Base-by-base conservation (phyloP, 2,888 invertebrate genomes). In the Stenodera caucasica region DNA sequence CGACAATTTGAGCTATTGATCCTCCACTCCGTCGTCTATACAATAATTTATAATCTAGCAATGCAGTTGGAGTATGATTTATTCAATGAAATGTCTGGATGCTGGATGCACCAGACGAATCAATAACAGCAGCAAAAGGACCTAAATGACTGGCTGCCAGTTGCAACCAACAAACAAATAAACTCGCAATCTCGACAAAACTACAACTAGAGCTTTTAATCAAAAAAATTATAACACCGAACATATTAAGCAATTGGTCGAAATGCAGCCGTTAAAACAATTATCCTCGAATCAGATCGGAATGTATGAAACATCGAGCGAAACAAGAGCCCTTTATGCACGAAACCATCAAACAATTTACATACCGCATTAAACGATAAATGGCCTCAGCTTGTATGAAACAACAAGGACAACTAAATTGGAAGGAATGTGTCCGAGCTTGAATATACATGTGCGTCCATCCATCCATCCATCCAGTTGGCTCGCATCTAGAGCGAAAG, bases 371-470 rank as follows among this genome's bases (percentile, higher is more conserved):
- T 67, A 68, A 64, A 50, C 67, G 59, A 61, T 66, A 70, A 66
- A 67, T 57, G 67, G 63, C 61, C 55, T 63, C 63, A 63, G 63
- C n/a, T n/a, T n/a, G 64, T 61, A 66, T 56, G 60, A 57, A 58
- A 55, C 14, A 14, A n/a, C 37, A n/a, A 21, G 21, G 15, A 45
- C 21, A 18, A 53, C 52, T 64, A 70, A 21, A 68, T 66, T 64
- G 66, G 61, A 65, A 69, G 67, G 70, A 70, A 70, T 71, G 71
- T 70, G 69, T n/a, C n/a, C n/a, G n/a, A n/a, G n/a, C n/a, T n/a
- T n/a, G n/a, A n/a, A n/a, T 14, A 14, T 35, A 2, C 12, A 37
- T 14, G 12, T 26, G 26, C 37, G 12, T 71, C 70, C 70, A 66
- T 37, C 45, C 45, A 45, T 15, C 37, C 37, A 15, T 35, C 35